A percentile compares a stretch with the other conserved stretches of the same genome.
phyloP scores from a whole-genome alignment of 2,113 vertebrate genomes.

The Erythrocebus patas region DNA sequence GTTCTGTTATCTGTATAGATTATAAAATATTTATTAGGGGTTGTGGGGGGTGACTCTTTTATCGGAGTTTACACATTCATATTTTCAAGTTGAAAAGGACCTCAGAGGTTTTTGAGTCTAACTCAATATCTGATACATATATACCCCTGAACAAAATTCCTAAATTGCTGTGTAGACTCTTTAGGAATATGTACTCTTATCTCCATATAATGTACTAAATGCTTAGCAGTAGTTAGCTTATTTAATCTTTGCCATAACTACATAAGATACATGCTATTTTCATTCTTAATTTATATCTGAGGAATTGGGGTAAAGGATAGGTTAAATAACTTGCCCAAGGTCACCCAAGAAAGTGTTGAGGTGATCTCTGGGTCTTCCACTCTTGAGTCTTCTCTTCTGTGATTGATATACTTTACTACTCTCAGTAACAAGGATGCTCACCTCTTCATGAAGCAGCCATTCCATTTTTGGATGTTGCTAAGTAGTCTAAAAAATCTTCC shows the following conservation, averaged over 20 bases:
- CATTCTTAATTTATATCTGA: background rate
- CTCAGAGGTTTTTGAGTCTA: background rate
- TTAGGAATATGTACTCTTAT: background rate
- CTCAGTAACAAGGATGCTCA: background rate
- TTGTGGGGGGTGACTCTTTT: background rate
- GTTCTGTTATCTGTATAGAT: background rate
- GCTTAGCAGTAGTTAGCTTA: background rate
- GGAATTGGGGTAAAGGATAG: background rate
- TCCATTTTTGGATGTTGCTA: background rate
- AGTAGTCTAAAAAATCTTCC: background rate
- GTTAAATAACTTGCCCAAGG: background rate
- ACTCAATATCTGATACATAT: background rate
- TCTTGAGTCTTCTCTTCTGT: background rate
- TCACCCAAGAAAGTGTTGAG: background rate
- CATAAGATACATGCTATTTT: background rate
- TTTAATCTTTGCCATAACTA: background rate
- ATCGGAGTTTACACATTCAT: background rate
- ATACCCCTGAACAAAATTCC: background rate
- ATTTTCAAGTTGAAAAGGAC: background rate
- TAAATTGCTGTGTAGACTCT: background rate
- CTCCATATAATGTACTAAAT: background rate
- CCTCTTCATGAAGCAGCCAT: background rate
- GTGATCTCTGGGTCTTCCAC: background rate
- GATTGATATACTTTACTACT: background rate
- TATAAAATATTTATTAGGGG: background rate